Evolutionary conservation across 2,113 vertebrate genomes (phyloP).

Genomic region (Hippocampus guttulatus): DNA sequence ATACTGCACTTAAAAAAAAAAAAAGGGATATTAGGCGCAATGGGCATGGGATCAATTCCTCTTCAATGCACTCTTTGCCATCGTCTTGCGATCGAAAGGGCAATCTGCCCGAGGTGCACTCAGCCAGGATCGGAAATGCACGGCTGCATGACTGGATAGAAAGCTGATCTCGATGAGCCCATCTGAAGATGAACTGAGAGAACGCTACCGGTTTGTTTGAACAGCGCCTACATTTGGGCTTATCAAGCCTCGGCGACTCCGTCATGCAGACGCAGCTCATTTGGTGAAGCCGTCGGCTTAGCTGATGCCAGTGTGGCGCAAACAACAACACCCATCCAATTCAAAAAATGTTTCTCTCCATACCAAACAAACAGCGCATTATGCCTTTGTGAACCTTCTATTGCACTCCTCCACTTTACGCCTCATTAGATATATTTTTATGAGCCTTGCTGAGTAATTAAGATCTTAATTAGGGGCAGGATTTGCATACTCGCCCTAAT

Average conservation of each 20-base stretch:
- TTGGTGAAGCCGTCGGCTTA: slow-evolving; percentile 41
- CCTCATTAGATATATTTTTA: slow-evolving; percentile 69
- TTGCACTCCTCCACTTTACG: slow-evolving; percentile 50
- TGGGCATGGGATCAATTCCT: too few species aligned
- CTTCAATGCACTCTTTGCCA: too few species aligned
- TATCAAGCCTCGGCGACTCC: neutral
- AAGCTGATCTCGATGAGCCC: too few species aligned
- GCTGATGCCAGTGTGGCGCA: slow-evolving; percentile 52
- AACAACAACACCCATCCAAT: slow-evolving; percentile 27
- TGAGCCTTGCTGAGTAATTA: slow-evolving; percentile 70
- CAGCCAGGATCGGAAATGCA: too few species aligned
- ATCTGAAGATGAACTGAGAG: slow-evolving; percentile 3
- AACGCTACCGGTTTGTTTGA: neutral
- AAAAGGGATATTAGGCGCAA: too few species aligned
- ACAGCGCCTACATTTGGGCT: neutral
- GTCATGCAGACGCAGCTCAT: slow-evolving; percentile 6
- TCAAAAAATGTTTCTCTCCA: slow-evolving; percentile 15
- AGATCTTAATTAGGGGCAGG: slow-evolving; percentile 60
- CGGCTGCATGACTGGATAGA: too few species aligned
- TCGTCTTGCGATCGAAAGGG: too few species aligned
- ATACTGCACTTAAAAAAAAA: too few species aligned
- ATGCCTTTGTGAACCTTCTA: slow-evolving; percentile 32
- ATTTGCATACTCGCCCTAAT: slow-evolving; percentile 59
- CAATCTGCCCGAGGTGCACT: too few species aligned
- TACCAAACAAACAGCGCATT: slow-evolving; percentile 30